Evolutionary conservation across 2,888 invertebrate species (phyloP).

Genomic region (Koerneria pararmatus): DNA sequence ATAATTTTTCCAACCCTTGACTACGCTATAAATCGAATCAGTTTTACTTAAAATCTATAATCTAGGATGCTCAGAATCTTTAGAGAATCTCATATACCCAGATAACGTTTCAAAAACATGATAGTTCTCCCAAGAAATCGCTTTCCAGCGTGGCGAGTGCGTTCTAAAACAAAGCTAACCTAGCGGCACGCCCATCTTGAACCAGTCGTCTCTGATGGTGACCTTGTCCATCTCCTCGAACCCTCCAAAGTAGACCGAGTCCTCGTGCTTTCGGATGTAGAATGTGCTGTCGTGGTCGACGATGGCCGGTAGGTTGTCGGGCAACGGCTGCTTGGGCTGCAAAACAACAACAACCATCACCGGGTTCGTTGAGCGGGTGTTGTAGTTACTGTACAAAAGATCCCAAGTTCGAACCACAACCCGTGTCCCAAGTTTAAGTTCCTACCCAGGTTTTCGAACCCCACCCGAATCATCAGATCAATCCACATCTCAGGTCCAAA

Average conservation of each 20-base stretch:
- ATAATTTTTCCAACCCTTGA: too few species aligned
- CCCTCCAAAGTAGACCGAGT: conserved; percentile 40
- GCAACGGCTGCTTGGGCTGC: conserved; percentile 35
- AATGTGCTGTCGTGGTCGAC: conserved; percentile 63
- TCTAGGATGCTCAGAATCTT: too few species aligned
- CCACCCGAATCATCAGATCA: too few species aligned
- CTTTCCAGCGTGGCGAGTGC: not conserved
- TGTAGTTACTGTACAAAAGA: not conserved
- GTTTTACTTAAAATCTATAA: too few species aligned
- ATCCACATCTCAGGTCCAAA: too few species aligned
- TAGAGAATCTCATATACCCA: too few species aligned
- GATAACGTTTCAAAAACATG: too few species aligned
- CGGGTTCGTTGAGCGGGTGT: not conserved
- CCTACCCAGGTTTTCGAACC: too few species aligned
- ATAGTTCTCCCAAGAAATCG: too few species aligned
- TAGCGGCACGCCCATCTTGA: conserved; percentile 59
- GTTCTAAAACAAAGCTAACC: conserved; percentile 45
- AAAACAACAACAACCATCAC: not conserved
- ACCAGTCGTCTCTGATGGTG: conserved; percentile 62
- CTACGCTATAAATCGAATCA: too few species aligned
- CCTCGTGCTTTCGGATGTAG: conserved; percentile 61
- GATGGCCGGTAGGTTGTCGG: conserved; percentile 61
- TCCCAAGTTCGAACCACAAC: too few species aligned
- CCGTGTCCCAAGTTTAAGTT: too few species aligned
- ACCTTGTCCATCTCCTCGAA: conserved; percentile 61